Evolutionary conservation across 2,113 vertebrate species (phyloP), one percentile per base, ranked within the genome.

Genomic region (Oenanthe melanoleuca): DNA sequence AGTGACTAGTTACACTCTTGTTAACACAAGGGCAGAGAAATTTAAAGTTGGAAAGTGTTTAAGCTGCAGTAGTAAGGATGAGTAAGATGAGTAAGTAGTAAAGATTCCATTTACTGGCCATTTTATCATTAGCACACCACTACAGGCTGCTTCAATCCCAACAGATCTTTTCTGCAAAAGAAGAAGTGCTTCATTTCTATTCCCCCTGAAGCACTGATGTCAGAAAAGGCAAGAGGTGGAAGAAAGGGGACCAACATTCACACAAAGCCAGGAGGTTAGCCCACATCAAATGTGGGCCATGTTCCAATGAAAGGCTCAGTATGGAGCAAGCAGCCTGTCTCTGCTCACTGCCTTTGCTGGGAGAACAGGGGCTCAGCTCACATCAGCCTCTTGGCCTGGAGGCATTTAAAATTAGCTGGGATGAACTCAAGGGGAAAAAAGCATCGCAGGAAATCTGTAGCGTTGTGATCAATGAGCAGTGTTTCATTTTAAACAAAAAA

Each of bases 211-310:
- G 47, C 14, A 56, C 0, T 78, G 6, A 44, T 56, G 7, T 24
- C 22, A 74, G 44, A 79, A 74, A 67, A 79, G 22, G 47, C 26
- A 83, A 33, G 31, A 79, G 25, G 21, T 26, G 18, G 69, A 60
- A 80, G 56, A 66, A 92, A 81, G 33, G 63, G 44, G 75, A 71
- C 25, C 7, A 66, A 37, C 8, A 28, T 6, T 42, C 33, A 47
- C 0, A 1, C 14, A 78, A 45, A 94, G 26, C 28, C 26, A 66
- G 52, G 26, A 73, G 8, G 26, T 71, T 56, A 91, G 34, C 17
- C 22, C 24, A 37, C 24, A 56, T 6, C 1, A 1, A 56, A 74
- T 0, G 0, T 9, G 40, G 47, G 0, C 20, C 20, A 11, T 0
- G 0, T 64, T 75, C 22, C 78, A 69, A n/a, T 0, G 4, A 64